phyloP scores from a whole-genome alignment of 2,113 vertebrate genomes.

The Cavia porcellus region DNA sequence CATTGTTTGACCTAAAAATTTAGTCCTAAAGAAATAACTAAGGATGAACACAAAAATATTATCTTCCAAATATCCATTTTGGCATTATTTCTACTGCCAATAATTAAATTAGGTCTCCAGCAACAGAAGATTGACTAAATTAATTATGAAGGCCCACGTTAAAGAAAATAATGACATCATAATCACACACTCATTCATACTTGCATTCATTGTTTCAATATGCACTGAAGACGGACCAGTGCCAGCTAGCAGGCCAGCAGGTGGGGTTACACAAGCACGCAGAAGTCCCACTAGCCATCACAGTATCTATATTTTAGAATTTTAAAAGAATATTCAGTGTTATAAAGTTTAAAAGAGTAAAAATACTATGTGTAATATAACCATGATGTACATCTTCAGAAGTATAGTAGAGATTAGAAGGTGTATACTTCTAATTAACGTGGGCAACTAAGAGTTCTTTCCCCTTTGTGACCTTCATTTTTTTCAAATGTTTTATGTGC shows the following conservation, averaged over 20 bases:
- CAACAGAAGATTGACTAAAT: background rate
- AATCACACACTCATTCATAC: background rate
- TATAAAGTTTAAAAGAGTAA: background rate
- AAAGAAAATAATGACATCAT: slow-evolving; percentile 23
- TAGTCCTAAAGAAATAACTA: slow-evolving; percentile 45
- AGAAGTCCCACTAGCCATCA: background rate
- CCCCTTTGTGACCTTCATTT: background rate
- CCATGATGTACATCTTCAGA: background rate
- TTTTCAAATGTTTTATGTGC: slow-evolving; percentile 11
- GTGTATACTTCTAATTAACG: background rate
- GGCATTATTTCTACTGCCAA: background rate
- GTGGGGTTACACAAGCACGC: background rate
- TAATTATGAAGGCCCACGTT: background rate
- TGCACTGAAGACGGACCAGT: background rate
- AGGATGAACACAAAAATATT: background rate
- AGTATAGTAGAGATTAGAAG: background rate
- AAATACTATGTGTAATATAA: background rate
- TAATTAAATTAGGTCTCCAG: background rate
- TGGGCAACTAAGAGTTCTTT: background rate
- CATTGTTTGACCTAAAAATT: slow-evolving; percentile 54
- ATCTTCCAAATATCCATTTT: slow-evolving; percentile 24
- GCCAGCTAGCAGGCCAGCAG: background rate
- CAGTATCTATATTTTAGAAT: background rate
- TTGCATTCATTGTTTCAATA: background rate
- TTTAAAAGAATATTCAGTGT: slow-evolving; percentile 4